Base-by-base conservation (phyloP, 2,888 invertebrate species). In the Mayetiola destructor region DNA sequence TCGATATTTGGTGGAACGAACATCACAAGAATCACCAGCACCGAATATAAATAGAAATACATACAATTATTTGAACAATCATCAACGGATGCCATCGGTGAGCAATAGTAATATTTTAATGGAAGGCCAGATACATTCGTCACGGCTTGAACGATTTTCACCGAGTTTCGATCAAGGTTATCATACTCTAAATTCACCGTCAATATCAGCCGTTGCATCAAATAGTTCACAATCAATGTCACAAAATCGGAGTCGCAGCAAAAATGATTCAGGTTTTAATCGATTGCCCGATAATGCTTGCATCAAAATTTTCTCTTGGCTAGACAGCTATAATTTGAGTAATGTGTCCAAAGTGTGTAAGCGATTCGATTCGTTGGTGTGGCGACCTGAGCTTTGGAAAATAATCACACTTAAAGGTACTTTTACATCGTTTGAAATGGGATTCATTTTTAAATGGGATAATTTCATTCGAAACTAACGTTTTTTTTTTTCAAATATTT, bases 101-200 rank as follows among this genome's bases (percentile, higher is more conserved):
- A 48, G 48, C n/a, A 55, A 20, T 39, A 35, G 12, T 23, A 56
- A 12, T 14, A 53, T 68, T 60, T 66, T 71, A 20, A 58, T 56
- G 3, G 72, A 72, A 55, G 71, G 72, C 18, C 63, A 71, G 14
- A n/a, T n/a, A n/a, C n/a, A n/a, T n/a, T 48, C 48, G 9, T 69
- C 72, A 59, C 68, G 69, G 61, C 63, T 72, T 59, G 72, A 70
- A 16, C 74, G 79, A 62, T 75, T 77, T 61, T 80, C 80, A 65
- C 82, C 85, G 40, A 84, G 80, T 65, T 74, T 85, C 39, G 88
- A 88, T 71, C 85, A 88, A 69, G 88, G 88, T 1, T 88, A 88
- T 73, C 87, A 87, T 64, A 88, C 88, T 8, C 72, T 88, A 58
- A 82, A 85, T 0, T 77, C 79, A 20, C 77, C 79, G 48, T 77